Conservation (phyloP, 2,888 invertebrate species). For the Seira sanloemensis region DNA sequence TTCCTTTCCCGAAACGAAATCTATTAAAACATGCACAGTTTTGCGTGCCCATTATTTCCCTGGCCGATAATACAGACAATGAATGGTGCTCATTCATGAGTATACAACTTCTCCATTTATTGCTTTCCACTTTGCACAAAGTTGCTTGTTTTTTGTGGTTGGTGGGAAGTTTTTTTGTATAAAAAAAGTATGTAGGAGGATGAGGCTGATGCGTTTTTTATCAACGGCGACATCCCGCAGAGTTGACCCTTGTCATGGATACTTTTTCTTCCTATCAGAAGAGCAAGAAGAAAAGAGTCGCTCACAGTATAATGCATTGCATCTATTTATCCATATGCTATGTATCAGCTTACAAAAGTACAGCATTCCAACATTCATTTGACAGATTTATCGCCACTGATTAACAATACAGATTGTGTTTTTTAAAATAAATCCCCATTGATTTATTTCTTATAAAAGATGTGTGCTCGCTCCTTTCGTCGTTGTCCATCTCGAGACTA, state of each 20-base stretch:
- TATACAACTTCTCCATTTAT: neutral
- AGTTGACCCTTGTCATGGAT: slow-evolving; percentile 74
- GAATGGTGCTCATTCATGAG: neutral
- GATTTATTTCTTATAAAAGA: slow-evolving; percentile 74
- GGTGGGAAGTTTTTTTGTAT: slow-evolving; percentile 61
- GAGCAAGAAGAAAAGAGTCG: slow-evolving; percentile 47
- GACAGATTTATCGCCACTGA: slow-evolving; percentile 74
- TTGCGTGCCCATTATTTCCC: neutral
- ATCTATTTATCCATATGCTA: slow-evolving; percentile 43
- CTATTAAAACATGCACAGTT: too few species aligned
- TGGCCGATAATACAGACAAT: neutral
- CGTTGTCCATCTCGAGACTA: slow-evolving; percentile 24
- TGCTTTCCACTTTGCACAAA: neutral
- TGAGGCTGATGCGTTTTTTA: slow-evolving; percentile 72
- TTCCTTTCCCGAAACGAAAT: too few species aligned
- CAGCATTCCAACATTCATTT: slow-evolving; percentile 74
- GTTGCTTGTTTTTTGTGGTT: neutral
- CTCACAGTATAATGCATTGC: slow-evolving; percentile 31
- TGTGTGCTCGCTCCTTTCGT: slow-evolving; percentile 65
- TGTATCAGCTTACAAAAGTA: slow-evolving; percentile 74
- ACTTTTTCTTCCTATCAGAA: slow-evolving; percentile 70
- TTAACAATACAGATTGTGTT: slow-evolving; percentile 74
- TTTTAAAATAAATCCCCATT: slow-evolving; percentile 74
- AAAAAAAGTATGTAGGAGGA: slow-evolving; percentile 73
- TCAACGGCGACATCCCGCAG: slow-evolving; percentile 74